These are phyloP conservation scores for Athalia cordata DNA, from an alignment of 2,888 invertebrate species.

Conservation along the genomic window DNA sequence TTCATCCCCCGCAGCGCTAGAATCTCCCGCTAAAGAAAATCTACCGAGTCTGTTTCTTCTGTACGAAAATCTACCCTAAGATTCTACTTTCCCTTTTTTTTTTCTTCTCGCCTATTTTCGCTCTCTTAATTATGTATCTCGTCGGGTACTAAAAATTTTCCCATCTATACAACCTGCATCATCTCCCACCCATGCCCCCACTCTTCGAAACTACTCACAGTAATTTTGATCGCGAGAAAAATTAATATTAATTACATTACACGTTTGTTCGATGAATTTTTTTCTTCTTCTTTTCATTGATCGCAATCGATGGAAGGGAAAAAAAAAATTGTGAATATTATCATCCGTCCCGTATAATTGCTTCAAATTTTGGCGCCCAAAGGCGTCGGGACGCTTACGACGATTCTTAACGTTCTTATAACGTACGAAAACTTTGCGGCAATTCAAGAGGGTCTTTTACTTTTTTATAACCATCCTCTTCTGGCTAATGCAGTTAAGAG, in stretches of 20 bases:
- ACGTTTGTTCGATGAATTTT: background rate
- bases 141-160: too few species aligned
- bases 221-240: background rate
- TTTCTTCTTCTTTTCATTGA: background rate
- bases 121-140: constrained; percentile 9
- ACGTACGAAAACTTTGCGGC: constrained; percentile 16
- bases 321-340: background rate
- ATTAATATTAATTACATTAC: background rate
- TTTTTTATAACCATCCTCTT: constrained; percentile 19
- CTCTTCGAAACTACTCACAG: background rate
- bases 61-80: background rate
- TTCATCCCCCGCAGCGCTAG: background rate
- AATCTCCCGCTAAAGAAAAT: too few species aligned
- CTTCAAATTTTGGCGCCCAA: background rate
- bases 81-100: background rate
- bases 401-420: constrained; percentile 20
- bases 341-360: too few species aligned
- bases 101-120: background rate
- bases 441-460: constrained; percentile 32
- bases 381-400: background rate
- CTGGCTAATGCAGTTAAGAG: background rate
- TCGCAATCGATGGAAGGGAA: background rate
- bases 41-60: constrained; percentile 1
- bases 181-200: background rate
- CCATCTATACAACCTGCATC: background rate